phyloP scores from a whole-genome alignment of 2,888 invertebrate species.

The Pimpla rufipes region DNA sequence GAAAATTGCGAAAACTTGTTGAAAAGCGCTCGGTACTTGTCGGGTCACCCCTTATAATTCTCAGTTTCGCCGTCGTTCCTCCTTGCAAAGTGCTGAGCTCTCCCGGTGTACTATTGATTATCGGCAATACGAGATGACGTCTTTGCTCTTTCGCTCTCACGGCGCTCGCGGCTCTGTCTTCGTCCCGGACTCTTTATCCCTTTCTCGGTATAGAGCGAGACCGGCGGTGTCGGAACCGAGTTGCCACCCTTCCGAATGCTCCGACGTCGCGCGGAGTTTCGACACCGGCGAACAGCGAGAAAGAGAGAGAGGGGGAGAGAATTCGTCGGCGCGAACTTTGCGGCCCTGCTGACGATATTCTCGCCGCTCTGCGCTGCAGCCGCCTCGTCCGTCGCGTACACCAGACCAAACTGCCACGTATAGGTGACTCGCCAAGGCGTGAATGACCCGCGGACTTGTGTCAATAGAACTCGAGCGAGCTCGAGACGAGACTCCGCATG shows the following conservation, averaged over 20 bases:
- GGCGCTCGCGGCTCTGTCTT: constrained; percentile 27
- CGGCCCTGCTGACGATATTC: constrained; percentile 18
- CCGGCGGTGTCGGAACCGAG: constrained; percentile 38
- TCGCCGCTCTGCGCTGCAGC: constrained; percentile 6
- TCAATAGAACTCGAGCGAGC: constrained; percentile 16
- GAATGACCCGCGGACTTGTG: constrained; percentile 34
- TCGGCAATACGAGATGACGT: constrained; percentile 77
- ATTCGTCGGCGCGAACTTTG: constrained; percentile 2
- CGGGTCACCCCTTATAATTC: constrained; percentile 20
- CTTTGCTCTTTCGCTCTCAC: constrained; percentile 65
- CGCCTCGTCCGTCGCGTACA: background rate
- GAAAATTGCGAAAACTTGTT: too few relatives aligned
- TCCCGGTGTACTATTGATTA: constrained; percentile 76
- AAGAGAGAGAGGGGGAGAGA: too few relatives aligned
- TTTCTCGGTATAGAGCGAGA: constrained; percentile 54
- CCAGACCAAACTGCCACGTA: background rate
- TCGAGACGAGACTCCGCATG: background rate
- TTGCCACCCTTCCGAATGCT: constrained; percentile 35
- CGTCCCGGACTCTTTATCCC: constrained; percentile 21
- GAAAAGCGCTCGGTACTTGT: constrained; percentile 14
- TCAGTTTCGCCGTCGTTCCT: constrained; percentile 35
- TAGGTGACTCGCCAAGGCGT: constrained; percentile 14
- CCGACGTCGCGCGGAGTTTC: constrained; percentile 9
- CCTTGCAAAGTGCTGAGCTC: constrained; percentile 69
- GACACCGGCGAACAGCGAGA: background rate